Base-by-base conservation (phyloP, 2,113 vertebrate genomes). In the Mirounga angustirostris region DNA sequence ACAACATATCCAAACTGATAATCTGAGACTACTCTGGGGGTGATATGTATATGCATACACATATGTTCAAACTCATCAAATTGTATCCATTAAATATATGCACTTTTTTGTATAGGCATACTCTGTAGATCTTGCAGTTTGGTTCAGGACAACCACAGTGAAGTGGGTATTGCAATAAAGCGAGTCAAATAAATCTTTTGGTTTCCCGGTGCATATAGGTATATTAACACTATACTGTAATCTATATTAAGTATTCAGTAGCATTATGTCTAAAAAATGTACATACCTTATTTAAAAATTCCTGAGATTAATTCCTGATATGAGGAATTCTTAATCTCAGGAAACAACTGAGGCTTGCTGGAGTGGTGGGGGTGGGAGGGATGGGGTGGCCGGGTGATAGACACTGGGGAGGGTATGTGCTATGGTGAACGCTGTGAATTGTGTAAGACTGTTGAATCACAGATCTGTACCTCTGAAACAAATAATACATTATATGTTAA, bases 1-100 rank as follows among this genome's bases (percentile, higher is more conserved):
- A 30, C 67, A 79, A 28, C n/a, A 85, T 95, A 91, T 95, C 19
- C 13, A 73, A 92, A 79, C 11, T 85, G 90, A 59, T 74, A 7
- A 79, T 52, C 59, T 81, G 78, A 86, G 40, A 83, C 19, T 40
- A 16, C 4, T 15, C 19, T 65, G 50, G 43, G 33, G 30, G 59
- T 81, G 33, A 10, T 50, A 69, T 36, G 1, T 50, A 24, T 54
- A 24, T 52, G 22, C 11, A 24, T 56, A 24, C 18, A 26, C 16
- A 24, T 33, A 26, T 90, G n/a, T 76, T 30, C 8, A 43, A 59
- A 43, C 46, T 33, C 28, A 90, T 82, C 18, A 63, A 83, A 56
- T 33, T 56, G 21, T 56, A 16, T 59, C 13, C 4, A 5, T 74
- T 83, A 90, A 65, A 15, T 63, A 43, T 43, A 15, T 54, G n/a